These are phyloP conservation scores for Emesis furor DNA, from an alignment of 2,888 invertebrate genomes.

Conservation along the genomic window DNA sequence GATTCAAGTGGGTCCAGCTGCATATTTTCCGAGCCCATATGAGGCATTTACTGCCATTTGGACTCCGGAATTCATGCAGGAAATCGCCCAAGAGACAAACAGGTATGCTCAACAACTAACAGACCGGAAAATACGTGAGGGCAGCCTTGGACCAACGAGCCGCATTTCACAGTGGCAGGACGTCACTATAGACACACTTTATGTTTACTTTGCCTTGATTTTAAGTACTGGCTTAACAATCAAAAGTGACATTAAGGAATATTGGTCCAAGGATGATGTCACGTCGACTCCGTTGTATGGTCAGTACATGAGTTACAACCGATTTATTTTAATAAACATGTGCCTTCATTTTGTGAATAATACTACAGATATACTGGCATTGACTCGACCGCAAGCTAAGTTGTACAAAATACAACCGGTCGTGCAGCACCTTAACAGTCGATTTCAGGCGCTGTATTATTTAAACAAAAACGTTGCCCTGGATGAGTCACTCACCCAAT, in stretches of 20 bases:
- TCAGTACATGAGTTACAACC: background rate
- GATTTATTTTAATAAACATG: background rate
- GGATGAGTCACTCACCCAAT: slow-evolving; percentile 44
- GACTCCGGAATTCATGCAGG: background rate
- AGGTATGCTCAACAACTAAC: slow-evolving; percentile 8
- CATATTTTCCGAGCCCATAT: slow-evolving; percentile 11
- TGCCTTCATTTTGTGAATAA: slow-evolving; percentile 11
- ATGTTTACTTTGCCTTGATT: background rate
- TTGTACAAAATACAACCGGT: slow-evolving; percentile 14
- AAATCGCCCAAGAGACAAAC: slow-evolving; percentile 14
- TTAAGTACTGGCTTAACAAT: background rate
- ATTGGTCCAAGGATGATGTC: background rate
- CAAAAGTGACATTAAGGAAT: background rate
- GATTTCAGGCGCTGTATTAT: background rate
- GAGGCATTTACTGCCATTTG: background rate
- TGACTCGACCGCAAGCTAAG: slow-evolving; percentile 17
- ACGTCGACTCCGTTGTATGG: background rate
- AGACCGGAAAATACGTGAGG: background rate
- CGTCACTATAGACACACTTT: background rate
- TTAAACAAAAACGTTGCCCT: slow-evolving; percentile 16
- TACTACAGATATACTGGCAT: background rate
- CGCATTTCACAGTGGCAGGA: background rate
- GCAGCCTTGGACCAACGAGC: background rate
- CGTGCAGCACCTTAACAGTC: background rate
- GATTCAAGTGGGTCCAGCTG: slow-evolving; percentile 6